phyloP scores from a whole-genome alignment of 64 coral and sea anemone species.

The Hydrozoanthus tunicans region DNA sequence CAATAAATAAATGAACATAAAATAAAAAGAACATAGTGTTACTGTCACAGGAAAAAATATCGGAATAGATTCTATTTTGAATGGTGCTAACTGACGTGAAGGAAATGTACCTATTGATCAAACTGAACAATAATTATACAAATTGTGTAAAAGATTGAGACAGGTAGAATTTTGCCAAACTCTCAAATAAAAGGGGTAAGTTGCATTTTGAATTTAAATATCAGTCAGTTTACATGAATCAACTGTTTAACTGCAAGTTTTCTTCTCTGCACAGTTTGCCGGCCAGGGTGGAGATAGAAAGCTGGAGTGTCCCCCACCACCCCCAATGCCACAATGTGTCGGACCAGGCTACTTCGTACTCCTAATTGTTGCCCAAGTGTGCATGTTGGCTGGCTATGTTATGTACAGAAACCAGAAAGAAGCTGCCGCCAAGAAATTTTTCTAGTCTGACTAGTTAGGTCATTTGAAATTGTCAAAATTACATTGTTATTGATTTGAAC shows the following conservation, averaged over 20 bases:
- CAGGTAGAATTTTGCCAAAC: too few relatives aligned
- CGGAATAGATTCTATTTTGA: too few relatives aligned
- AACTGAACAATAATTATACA: too few relatives aligned
- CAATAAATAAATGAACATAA: too few relatives aligned
- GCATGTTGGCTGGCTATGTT: constrained; percentile 85
- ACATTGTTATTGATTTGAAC: neutral
- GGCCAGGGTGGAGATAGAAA: constrained; percentile 68
- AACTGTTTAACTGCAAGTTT: neutral
- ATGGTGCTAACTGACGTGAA: too few relatives aligned
- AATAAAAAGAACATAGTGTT: too few relatives aligned
- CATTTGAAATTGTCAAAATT: constrained; percentile 55
- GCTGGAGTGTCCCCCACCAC: constrained; percentile 77
- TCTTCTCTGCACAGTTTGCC: constrained; percentile 21
- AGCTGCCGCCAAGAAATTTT: constrained; percentile 99
- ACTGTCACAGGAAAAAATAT: too few relatives aligned
- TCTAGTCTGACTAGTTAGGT: constrained; percentile 54
- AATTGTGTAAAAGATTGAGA: too few relatives aligned
- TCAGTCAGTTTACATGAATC: neutral
- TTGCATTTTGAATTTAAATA: too few relatives aligned
- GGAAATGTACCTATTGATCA: too few relatives aligned
- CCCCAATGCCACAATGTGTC: constrained; percentile 84
- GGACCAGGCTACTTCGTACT: constrained; percentile 96
- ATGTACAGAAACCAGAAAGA: constrained; percentile 95
- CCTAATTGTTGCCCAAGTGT: constrained; percentile 80
- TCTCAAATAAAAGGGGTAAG: too few relatives aligned